phyloP scores from a whole-genome alignment of 2,113 vertebrate genomes.

The Pluvianellus socialis region DNA sequence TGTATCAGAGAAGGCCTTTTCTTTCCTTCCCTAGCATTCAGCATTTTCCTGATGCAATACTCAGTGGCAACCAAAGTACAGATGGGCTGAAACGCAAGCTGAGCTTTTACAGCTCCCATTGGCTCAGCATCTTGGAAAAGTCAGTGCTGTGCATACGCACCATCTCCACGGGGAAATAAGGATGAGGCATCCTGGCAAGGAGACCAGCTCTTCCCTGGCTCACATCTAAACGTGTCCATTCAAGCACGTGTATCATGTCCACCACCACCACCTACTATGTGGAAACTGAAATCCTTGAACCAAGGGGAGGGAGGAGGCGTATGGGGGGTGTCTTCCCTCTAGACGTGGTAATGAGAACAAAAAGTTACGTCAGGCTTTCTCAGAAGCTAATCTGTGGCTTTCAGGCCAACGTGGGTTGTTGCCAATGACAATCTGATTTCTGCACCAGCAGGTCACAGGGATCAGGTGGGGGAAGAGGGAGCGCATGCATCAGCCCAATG shows the following conservation, averaged over 20 bases:
- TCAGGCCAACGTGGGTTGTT: neutral
- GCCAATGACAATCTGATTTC: slow-evolving; percentile 22
- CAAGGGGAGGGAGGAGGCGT: neutral
- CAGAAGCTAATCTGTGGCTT: slow-evolving; percentile 54
- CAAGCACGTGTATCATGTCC: neutral
- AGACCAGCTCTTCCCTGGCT: neutral
- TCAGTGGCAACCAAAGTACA: neutral
- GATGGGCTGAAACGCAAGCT: neutral
- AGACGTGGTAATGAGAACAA: neutral
- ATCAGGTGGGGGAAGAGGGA: slow-evolving; percentile 11
- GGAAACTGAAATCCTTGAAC: neutral
- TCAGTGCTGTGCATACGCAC: neutral
- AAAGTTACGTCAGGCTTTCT: slow-evolving; percentile 47
- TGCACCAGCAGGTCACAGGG: slow-evolving; percentile 36
- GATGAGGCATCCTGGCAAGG: neutral
- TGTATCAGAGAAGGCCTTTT: neutral
- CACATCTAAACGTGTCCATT: neutral
- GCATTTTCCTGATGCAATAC: neutral
- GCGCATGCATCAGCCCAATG: neutral
- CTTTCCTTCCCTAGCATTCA: neutral
- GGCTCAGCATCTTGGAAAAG: neutral
- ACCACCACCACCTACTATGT: neutral
- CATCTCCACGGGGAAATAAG: neutral
- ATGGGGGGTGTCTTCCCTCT: slow-evolving; percentile 9
- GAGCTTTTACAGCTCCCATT: neutral